A percentile compares a stretch with the other conserved stretches of the same genome.
Evolutionary conservation across 2,797 vertebrate genomes (phyloP).

Genomic region (Phalloptychus januarius): DNA sequence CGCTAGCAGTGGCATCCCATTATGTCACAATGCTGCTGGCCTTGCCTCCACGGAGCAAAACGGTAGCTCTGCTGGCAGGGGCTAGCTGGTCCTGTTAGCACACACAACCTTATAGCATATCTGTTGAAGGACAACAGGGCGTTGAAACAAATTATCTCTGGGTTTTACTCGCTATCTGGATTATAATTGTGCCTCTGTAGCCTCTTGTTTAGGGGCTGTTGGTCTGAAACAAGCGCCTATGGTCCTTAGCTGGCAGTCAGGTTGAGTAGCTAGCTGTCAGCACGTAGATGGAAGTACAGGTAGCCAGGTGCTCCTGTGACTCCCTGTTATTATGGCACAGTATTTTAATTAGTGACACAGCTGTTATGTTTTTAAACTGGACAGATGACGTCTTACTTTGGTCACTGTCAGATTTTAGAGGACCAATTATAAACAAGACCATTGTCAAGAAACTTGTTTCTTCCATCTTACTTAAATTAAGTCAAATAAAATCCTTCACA

Average conservation of each 20-base stretch:
- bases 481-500: background rate
- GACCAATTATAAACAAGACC: background rate
- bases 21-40: constrained; percentile 59
- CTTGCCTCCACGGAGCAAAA: constrained; percentile 6
- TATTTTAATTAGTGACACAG: background rate
- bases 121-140: background rate
- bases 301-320: background rate
- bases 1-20: constrained; percentile 38
- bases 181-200: background rate
- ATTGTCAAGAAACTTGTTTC: background rate
- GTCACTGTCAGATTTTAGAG: background rate
- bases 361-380: background rate
- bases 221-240: constrained; percentile 7
- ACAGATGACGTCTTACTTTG: background rate
- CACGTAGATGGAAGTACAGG: background rate
- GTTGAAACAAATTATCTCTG: background rate
- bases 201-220: constrained; percentile 3
- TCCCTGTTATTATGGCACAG: background rate
- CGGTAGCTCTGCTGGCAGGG: constrained; percentile 12
- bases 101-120: background rate
- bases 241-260: constrained; percentile 6
- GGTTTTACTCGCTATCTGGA: background rate
- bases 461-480: background rate
- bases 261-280: constrained; percentile 11
- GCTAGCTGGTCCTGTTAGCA: constrained; percentile 39